phyloP scores from a whole-genome alignment of 2,888 invertebrate genomes.

The Cenopis cana region DNA sequence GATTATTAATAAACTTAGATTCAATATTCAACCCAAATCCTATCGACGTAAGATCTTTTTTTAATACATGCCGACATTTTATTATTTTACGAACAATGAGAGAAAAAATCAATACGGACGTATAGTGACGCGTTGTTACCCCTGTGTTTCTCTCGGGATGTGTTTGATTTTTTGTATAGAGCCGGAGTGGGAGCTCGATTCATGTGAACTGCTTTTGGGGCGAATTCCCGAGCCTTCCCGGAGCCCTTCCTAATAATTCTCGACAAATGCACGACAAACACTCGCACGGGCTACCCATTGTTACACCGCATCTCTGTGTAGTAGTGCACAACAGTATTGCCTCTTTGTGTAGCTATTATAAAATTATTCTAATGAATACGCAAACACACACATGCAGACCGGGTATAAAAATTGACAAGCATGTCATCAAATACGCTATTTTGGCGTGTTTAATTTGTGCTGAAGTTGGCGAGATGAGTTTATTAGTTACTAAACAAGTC shows the following conservation, averaged over 20 bases:
- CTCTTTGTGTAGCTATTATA: constrained; percentile 65
- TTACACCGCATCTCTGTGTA: constrained; percentile 72
- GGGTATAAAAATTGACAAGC: constrained; percentile 20
- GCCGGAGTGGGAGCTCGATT: constrained; percentile 82
- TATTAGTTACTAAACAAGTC: constrained; percentile 38
- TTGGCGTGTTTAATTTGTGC: constrained; percentile 31
- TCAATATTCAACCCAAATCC: constrained; percentile 81
- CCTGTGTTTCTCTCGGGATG: constrained; percentile 85
- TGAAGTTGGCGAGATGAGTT: constrained; percentile 28
- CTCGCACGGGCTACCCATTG: constrained; percentile 82
- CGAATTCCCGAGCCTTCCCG: constrained; percentile 84
- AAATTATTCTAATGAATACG: constrained; percentile 70
- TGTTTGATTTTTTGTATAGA: constrained; percentile 83
- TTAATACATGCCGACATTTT: constrained; percentile 72
- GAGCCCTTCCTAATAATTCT: constrained; percentile 84
- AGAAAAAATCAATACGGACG: constrained; percentile 84
- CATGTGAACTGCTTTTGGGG: constrained; percentile 85
- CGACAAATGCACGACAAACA: constrained; percentile 84
- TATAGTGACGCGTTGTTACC: constrained; percentile 83
- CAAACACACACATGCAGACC: constrained; percentile 51
- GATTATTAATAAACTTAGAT: constrained; percentile 81
- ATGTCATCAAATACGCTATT: constrained; percentile 30
- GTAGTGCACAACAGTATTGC: constrained; percentile 78
- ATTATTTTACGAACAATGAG: constrained; percentile 83
- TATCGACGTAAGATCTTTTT: constrained; percentile 77